Evolutionary conservation across 1,140 invertebrate species (phyloP).

Genomic region (Camponotus floridanus): DNA sequence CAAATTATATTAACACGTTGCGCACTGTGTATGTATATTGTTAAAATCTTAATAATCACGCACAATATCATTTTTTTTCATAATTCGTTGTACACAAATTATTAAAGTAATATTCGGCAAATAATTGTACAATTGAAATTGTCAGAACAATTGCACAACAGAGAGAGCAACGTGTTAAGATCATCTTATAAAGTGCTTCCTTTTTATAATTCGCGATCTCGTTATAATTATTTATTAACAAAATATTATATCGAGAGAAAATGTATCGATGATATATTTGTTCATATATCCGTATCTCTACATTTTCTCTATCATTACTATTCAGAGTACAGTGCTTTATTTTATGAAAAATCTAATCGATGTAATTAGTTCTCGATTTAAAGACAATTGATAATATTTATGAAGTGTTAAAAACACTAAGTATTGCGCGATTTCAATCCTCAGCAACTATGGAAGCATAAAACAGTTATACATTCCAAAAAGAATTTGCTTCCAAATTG

Average conservation of each 20-base stretch:
- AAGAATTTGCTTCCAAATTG: conserved; percentile 22
- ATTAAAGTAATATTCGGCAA: conserved; percentile 4
- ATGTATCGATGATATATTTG: conserved; percentile 2
- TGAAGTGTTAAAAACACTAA: conserved; percentile 10
- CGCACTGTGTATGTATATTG: conserved; percentile 12
- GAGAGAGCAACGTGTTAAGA: conserved; percentile 19
- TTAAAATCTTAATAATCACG: not conserved
- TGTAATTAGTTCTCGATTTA: conserved; percentile 8
- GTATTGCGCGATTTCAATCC: not conserved
- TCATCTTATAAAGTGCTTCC: conserved; percentile 2
- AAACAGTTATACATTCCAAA: not conserved
- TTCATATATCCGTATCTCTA: not conserved
- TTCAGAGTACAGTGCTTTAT: not conserved
- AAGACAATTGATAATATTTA: not conserved
- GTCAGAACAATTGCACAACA: not conserved
- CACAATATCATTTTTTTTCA: not conserved
- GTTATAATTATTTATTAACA: not conserved
- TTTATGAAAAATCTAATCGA: conserved; percentile 16
- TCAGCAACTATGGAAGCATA: not conserved
- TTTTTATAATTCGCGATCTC: conserved; percentile 32
- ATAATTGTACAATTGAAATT: not conserved
- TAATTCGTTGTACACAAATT: not conserved
- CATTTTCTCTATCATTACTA: conserved; percentile 21
- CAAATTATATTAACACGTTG: conserved; percentile 30
- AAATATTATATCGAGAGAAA: conserved; percentile 19